Percentiles rank a stretch among this genome's conserved stretches.
These are phyloP conservation scores for Lamproptera curius DNA, from an alignment of 2,888 invertebrate species.

Conservation along the genomic window DNA sequence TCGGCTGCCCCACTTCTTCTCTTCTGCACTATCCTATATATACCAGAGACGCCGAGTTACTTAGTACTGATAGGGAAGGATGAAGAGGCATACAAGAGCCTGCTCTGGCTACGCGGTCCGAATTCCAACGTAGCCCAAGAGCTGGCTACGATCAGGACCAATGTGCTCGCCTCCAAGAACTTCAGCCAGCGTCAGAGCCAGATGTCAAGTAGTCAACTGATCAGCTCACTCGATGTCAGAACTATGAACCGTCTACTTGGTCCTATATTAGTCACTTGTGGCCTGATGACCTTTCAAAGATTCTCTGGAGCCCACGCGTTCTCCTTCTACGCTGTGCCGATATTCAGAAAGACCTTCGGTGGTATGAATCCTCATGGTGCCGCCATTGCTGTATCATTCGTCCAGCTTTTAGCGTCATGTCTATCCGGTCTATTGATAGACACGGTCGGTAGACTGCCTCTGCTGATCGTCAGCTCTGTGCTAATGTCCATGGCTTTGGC, in stretches of 20 bases:
- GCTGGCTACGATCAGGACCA: constrained; percentile 83
- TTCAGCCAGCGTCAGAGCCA: constrained; percentile 69
- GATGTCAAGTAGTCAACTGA: constrained; percentile 61
- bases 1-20: constrained; percentile 87
- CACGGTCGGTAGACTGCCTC: constrained; percentile 89
- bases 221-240: constrained; percentile 61
- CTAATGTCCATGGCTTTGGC: constrained; percentile 92
- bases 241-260: constrained; percentile 76
- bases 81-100: constrained; percentile 79
- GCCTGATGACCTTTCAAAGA: constrained; percentile 93
- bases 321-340: constrained; percentile 91
- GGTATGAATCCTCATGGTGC: constrained; percentile 90
- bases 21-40: constrained; percentile 85
- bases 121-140: constrained; percentile 87
- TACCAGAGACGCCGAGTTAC: constrained; percentile 94
- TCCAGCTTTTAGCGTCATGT: constrained; percentile 90
- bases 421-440: constrained; percentile 90
- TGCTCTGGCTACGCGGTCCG: constrained; percentile 90
- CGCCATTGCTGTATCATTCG: constrained; percentile 90
- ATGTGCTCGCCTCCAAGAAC: constrained; percentile 78
- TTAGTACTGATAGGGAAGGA: constrained; percentile 87
- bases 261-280: constrained; percentile 89
- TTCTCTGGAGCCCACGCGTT: constrained; percentile 91
- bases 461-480: constrained; percentile 89
- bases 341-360: constrained; percentile 90